Evolutionary conservation across 2,888 invertebrate species (phyloP), one percentile per base, ranked within the genome.

Genomic region (Timandra comae): DNA sequence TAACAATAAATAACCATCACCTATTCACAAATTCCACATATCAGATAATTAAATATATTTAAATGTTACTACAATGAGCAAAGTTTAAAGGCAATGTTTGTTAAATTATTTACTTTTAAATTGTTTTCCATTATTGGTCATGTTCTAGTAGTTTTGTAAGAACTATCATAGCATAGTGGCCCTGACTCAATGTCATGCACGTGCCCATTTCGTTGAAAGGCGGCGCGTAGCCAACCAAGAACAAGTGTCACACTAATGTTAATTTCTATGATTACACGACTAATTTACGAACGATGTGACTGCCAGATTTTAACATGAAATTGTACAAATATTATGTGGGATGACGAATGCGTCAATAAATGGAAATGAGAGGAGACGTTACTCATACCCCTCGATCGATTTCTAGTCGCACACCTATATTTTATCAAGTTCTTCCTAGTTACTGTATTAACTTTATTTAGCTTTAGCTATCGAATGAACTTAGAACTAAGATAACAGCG

Each of bases 401-500:
- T 23, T 8, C 6, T 24, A 34, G 27, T 21, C 12, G 12, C 42
- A 24, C 26, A 35, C n/a, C n/a, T n/a, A n/a, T n/a, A n/a, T n/a
- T n/a, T n/a, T n/a, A n/a, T n/a, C n/a, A n/a, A n/a, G 38, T 29
- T 29, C 31, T 26, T 38, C 29, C 43, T 41, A 43, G 39, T 39
- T 46, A 44, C 43, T 23, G 29, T 31, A 26, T 27, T 56, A 57
- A 59, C 50, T 59, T n/a, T n/a, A n/a, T n/a, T n/a, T 52, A 11
- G 24, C 11, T 35, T 43, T 54, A 63, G 65, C 67, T 76, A 79
- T 70, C 75, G 68, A 69, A 78, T 69, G 70, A 68, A 69, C 77
- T 69, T n/a, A n/a, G 69, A 63, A 70, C 62, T 53, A 63, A 73
- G 81, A 81, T 82, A 82, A 82, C 78, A 70, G 73, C 74, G 60